Evolutionary conservation across 2,888 invertebrate genomes (phyloP).

Genomic region (Euclidia mi): DNA sequence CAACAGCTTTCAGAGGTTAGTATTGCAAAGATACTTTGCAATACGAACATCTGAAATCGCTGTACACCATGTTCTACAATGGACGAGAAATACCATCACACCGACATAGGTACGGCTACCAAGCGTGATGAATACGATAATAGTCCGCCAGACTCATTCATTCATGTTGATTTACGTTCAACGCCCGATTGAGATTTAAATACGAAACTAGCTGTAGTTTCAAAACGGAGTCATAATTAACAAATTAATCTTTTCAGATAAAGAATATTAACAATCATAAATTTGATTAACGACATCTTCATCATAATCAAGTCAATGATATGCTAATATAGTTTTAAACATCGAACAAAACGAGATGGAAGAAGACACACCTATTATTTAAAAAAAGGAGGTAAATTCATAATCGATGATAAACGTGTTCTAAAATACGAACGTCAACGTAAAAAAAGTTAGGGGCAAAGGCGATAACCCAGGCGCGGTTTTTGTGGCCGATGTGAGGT

Average conservation of each 20-base stretch:
- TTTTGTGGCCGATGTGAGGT: conserved; percentile 58
- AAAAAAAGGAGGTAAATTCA: conserved; percentile 44
- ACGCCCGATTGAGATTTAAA: neutral
- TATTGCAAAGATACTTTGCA: no score
- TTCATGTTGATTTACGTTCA: neutral
- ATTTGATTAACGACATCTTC: no score
- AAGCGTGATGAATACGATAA: neutral
- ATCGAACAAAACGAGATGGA: neutral
- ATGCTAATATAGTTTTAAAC: conserved; percentile 25
- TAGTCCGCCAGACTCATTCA: neutral
- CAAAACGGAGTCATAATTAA: neutral
- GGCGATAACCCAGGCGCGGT: conserved; percentile 61
- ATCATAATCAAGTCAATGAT: conserved; percentile 1
- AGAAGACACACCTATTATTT: conserved; percentile 16
- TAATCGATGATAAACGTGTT: conserved; percentile 33
- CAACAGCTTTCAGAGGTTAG: no score
- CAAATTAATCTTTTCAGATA: neutral
- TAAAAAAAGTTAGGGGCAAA: conserved; percentile 52
- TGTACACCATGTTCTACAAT: no score
- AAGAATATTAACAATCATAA: no score
- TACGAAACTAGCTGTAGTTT: neutral
- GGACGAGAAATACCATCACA: no score
- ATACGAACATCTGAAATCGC: no score
- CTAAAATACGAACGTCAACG: conserved; percentile 49
- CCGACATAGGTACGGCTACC: neutral